Evolutionary conservation across 2,797 vertebrate species (phyloP).

Genomic region (Schizopygopsis malacanthus): DNA sequence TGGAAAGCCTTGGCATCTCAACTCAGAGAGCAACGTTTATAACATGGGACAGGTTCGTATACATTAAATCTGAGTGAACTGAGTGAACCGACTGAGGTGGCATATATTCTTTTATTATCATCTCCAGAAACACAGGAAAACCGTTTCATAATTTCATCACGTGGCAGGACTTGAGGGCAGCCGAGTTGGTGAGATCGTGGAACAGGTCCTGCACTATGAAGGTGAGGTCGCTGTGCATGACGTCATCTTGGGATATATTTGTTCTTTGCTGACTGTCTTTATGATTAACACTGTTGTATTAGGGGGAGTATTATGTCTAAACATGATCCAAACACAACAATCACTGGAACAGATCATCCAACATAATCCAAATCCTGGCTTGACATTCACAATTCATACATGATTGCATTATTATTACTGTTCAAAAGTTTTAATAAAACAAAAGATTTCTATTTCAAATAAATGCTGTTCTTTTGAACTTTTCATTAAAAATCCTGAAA

Average conservation of each 20-base stretch:
- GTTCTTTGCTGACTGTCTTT: background rate
- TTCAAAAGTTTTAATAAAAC: no score
- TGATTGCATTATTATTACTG: background rate
- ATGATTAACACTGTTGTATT: background rate
- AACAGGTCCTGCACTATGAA: constrained; percentile 89
- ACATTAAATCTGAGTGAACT: background rate
- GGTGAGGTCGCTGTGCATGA: constrained; percentile 72
- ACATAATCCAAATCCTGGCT: background rate
- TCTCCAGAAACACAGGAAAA: constrained; percentile 85
- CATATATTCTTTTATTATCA: background rate
- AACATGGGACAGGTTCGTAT: constrained; percentile 90
- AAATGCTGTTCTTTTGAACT: background rate
- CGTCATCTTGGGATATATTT: background rate
- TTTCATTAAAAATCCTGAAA: background rate
- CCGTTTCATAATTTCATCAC: constrained; percentile 98
- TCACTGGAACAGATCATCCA: background rate
- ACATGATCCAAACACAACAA: background rate
- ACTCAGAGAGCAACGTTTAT: constrained; percentile 93
- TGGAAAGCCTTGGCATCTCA: constrained; percentile 90
- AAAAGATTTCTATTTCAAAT: background rate
- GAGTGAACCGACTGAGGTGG: background rate
- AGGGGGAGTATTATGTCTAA: background rate
- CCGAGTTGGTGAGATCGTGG: constrained; percentile 89
- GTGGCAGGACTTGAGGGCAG: constrained; percentile 92
- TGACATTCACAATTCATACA: background rate